These are phyloP conservation scores for Gavia stellata DNA, from an alignment of 2,113 vertebrate genomes.

Conservation along the genomic window DNA sequence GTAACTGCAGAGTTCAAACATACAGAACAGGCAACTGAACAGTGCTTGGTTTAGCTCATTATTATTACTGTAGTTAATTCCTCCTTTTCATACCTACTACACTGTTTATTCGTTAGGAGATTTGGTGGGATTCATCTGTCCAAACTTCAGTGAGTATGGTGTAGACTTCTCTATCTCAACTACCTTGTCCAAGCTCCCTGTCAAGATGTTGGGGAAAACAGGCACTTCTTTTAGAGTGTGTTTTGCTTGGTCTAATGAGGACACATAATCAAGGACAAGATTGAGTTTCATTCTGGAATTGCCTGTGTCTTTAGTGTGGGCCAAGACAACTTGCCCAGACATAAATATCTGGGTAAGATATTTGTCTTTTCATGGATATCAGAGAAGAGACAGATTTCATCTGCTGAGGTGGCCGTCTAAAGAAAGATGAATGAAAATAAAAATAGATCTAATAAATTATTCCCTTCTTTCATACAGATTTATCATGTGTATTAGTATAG, in stretches of 20 bases:
- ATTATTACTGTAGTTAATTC: neutral
- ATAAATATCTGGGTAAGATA: neutral
- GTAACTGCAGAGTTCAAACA: neutral
- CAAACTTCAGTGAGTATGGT: fast-evolving
- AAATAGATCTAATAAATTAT: neutral
- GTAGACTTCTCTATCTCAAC: neutral
- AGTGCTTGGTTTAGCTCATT: neutral
- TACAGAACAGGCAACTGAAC: neutral
- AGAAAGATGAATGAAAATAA: neutral
- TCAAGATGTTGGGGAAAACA: neutral
- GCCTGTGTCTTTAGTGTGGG: neutral
- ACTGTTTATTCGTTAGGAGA: neutral
- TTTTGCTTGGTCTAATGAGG: neutral
- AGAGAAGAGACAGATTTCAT: neutral
- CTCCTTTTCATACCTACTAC: neutral
- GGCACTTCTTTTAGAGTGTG: neutral
- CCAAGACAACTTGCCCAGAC: neutral
- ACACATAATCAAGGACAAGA: neutral
- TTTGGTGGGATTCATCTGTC: neutral
- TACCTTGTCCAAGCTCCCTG: neutral
- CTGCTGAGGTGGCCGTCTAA: neutral
- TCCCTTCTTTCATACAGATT: neutral
- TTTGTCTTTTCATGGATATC: neutral
- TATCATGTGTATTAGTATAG: fast-evolving
- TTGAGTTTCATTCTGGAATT: neutral